phyloP scores from a whole-genome alignment of 2,888 invertebrate species.

The Enchytraeus crypticus region DNA sequence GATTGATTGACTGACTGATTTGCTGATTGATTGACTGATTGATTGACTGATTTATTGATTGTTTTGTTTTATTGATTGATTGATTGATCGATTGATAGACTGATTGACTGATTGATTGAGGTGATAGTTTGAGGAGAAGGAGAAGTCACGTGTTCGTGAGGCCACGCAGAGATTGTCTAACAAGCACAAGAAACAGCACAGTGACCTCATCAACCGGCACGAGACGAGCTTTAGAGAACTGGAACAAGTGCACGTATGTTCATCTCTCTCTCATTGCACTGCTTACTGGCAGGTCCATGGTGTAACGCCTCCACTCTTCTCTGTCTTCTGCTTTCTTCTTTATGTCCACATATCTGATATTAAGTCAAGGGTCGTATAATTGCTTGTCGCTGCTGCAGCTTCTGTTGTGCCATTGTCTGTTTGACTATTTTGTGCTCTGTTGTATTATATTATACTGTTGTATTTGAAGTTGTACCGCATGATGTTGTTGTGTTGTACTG shows the following conservation, averaged over 20 bases:
- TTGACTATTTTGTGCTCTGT: too few relatives aligned
- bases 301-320: neutral
- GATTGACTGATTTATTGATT: too few relatives aligned
- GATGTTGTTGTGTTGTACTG: too few relatives aligned
- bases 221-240: constrained; percentile 79
- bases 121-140: constrained; percentile 96
- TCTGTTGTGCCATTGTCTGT: too few relatives aligned
- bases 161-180: constrained; percentile 83
- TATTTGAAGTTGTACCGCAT: too few relatives aligned
- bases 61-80: too few relatives aligned
- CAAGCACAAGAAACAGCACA: constrained; percentile 85
- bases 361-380: neutral
- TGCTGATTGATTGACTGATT: too few relatives aligned
- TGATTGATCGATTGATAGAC: too few relatives aligned
- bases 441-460: too few relatives aligned
- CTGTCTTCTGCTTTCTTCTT: neutral
- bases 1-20: too few relatives aligned
- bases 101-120: too few relatives aligned
- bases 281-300: neutral
- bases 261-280: neutral
- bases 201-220: constrained; percentile 78
- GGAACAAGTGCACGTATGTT: constrained; percentile 71
- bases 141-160: constrained; percentile 84
- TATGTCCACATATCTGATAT: neutral
- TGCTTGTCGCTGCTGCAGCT: too few relatives aligned